Conservation (phyloP, 1,140 invertebrate genomes). For the Geopemphigus sp. region DNA sequence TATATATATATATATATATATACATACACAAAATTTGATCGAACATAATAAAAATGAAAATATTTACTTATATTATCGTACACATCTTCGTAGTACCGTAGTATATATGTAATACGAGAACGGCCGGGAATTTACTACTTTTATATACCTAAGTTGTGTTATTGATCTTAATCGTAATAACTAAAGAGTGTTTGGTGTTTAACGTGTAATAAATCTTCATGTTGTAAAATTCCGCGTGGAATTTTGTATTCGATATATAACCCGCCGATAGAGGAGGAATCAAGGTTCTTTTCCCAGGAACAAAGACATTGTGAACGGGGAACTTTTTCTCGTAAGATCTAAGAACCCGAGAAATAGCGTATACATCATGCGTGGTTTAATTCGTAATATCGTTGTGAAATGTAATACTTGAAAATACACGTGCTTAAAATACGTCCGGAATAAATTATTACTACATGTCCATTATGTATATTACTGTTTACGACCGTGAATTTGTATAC, state of each 20-base stretch:
- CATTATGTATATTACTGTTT: neutral
- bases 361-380: neutral
- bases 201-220: neutral
- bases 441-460: conserved; percentile 16
- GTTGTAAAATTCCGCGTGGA: too few relatives aligned
- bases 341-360: neutral
- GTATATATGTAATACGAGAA: neutral
- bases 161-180: too few relatives aligned
- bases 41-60: neutral
- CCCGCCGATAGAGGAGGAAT: neutral
- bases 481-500: conserved; percentile 4
- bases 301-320: neutral
- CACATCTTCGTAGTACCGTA: neutral
- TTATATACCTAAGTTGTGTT: too few relatives aligned
- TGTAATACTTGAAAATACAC: conserved; percentile 29
- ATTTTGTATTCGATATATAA: too few relatives aligned
- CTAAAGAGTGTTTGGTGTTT: neutral
- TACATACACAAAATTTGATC: neutral
- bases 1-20: too few relatives aligned
- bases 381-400: conserved; percentile 10
- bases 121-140: neutral
- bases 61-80: neutral
- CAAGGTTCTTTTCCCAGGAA: neutral
- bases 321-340: neutral
- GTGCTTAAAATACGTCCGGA: conserved; percentile 2